Evolutionary conservation across 2,113 vertebrate species (phyloP).

Genomic region (Pomatostomus ruficeps): DNA sequence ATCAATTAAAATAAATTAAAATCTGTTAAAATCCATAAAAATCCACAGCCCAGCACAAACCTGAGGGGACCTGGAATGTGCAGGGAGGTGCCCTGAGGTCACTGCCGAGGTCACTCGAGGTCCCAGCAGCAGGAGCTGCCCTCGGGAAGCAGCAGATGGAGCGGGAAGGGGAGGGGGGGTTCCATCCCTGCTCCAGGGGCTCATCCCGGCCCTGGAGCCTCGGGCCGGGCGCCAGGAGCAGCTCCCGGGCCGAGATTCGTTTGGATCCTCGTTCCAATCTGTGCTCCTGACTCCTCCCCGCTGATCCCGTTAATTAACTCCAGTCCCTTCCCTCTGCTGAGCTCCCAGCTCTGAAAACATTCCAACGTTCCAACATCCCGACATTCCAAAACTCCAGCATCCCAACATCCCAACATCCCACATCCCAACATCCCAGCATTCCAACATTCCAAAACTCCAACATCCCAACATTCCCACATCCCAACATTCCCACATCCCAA

Average conservation of each 20-base stretch:
- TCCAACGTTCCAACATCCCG: background rate
- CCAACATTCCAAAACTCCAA: background rate
- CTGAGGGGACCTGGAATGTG: fast-evolving
- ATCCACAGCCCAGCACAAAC: background rate
- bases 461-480: background rate
- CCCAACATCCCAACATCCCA: background rate
- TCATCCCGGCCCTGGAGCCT: background rate
- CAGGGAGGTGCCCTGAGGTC: background rate
- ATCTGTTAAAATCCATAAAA: background rate
- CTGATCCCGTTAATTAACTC: background rate
- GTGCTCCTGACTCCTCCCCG: background rate
- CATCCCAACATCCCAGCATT: background rate
- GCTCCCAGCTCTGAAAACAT: background rate
- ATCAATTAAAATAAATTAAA: too few species aligned
- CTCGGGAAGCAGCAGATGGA: constrained; percentile 7
- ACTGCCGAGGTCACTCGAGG: background rate
- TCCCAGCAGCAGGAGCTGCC: background rate
- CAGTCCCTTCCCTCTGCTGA: background rate
- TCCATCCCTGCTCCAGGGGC: background rate
- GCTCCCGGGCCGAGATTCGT: background rate
- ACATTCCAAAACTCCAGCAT: background rate
- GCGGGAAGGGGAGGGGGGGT: background rate
- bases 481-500: background rate
- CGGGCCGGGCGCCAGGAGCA: background rate
- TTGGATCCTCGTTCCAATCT: constrained; percentile 34